A percentile compares a stretch with the other conserved stretches of the same genome.
These are phyloP conservation scores for human (Homo sapiens) DNA, from an alignment of 2,113 vertebrate genomes.

Conservation along the genomic window DNA sequence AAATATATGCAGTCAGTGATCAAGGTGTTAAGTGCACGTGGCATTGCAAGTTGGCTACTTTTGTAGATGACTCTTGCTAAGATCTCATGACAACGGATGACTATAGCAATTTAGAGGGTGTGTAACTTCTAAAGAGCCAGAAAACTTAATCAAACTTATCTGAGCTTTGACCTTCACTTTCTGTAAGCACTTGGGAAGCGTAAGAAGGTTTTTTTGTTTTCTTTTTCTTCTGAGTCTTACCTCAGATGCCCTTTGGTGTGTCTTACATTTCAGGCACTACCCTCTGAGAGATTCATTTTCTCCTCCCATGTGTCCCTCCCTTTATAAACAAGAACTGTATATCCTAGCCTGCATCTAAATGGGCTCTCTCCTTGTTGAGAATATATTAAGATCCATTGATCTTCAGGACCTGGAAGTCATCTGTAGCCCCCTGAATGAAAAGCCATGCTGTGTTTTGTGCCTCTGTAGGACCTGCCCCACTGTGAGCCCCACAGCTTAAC, in stretches of 20 bases:
- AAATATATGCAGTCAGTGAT: background rate
- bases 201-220: background rate
- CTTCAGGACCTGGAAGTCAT: background rate
- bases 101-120: background rate
- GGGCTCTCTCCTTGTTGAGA: background rate
- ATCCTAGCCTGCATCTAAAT: slow-evolving; percentile 38
- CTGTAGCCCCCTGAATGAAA: background rate
- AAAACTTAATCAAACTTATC: background rate
- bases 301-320: slow-evolving; percentile 45
- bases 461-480: background rate
- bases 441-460: background rate
- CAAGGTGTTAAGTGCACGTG: background rate
- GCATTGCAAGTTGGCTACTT: background rate
- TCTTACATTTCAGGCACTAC: slow-evolving; percentile 54
- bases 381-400: background rate
- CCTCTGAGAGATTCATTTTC: slow-evolving; percentile 37
- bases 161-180: slow-evolving; percentile 59
- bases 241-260: slow-evolving; percentile 49
- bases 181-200: background rate
- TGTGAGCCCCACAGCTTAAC: background rate
- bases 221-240: background rate
- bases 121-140: background rate
- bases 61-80: background rate
- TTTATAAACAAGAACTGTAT: slow-evolving; percentile 68
- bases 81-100: background rate